Evolutionary conservation across 1,140 invertebrate species (phyloP).

Genomic region (Atta cephalotes): DNA sequence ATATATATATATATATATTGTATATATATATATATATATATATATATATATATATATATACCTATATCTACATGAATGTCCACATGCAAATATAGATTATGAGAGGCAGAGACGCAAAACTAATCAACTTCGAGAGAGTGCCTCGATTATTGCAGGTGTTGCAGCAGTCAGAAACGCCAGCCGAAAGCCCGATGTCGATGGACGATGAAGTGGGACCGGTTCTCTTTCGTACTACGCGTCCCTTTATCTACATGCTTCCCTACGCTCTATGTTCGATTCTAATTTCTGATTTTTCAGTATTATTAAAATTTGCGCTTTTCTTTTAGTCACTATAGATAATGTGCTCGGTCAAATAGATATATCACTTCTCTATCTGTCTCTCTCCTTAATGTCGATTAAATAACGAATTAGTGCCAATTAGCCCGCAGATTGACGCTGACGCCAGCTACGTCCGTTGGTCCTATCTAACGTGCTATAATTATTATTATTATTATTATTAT

Average conservation of each 20-base stretch:
- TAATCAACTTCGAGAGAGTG: constrained; percentile 72
- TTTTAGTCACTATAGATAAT: constrained; percentile 39
- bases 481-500: constrained; percentile 44
- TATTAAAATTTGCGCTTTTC: constrained; percentile 52
- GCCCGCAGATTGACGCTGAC: constrained; percentile 63
- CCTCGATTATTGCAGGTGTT: constrained; percentile 75
- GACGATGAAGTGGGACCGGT: constrained; percentile 69
- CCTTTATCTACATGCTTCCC: constrained; percentile 16
- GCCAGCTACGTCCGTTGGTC: constrained; percentile 52
- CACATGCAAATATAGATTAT: constrained; percentile 38
- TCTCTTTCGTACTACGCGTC: constrained; percentile 52
- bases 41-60: too few relatives aligned
- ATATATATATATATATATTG: too few relatives aligned
- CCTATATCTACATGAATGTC: constrained; percentile 16
- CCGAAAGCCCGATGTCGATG: constrained; percentile 66
- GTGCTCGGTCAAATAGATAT: constrained; percentile 1
- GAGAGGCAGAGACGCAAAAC: constrained; percentile 55
- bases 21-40: too few relatives aligned
- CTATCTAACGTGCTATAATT: constrained; percentile 58
- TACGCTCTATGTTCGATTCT: constrained; percentile 21
- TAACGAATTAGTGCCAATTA: constrained; percentile 60
- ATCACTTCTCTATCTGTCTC: constrained; percentile 18
- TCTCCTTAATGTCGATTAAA: constrained; percentile 39
- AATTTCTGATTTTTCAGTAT: constrained; percentile 65
- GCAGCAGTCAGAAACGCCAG: constrained; percentile 71